phyloP scores from a whole-genome alignment of 1,140 invertebrate genomes.

The Tachypleus tridentatus region DNA sequence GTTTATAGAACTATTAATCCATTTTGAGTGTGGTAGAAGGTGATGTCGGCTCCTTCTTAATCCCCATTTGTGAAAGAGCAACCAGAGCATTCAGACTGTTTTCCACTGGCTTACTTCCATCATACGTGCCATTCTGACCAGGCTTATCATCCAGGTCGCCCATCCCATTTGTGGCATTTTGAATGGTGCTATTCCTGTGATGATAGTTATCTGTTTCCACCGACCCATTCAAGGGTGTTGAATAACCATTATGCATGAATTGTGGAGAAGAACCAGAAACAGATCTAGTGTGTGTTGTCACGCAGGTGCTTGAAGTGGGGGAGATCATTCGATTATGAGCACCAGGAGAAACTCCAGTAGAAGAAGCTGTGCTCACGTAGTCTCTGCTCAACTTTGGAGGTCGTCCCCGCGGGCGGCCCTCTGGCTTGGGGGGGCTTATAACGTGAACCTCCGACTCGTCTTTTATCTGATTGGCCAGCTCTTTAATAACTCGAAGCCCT shows the following conservation, averaged over 20 bases:
- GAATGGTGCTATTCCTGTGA: too few relatives aligned
- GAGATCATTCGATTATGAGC: slow-evolving; percentile 14
- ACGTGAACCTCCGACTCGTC: slow-evolving; percentile 10
- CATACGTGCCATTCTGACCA: too few relatives aligned
- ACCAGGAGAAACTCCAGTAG: slow-evolving; percentile 14
- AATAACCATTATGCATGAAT: too few relatives aligned
- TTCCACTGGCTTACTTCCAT: neutral
- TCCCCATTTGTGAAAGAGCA: slow-evolving; percentile 21
- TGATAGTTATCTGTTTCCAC: too few relatives aligned
- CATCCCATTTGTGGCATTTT: too few relatives aligned
- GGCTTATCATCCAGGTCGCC: too few relatives aligned
- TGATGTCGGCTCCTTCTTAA: slow-evolving; percentile 22
- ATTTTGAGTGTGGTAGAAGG: slow-evolving; percentile 19
- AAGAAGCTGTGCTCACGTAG: slow-evolving; percentile 12
- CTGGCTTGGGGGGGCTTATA: slow-evolving; percentile 5
- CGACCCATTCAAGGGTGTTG: too few relatives aligned
- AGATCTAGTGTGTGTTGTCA: too few relatives aligned
- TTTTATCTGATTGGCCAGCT: slow-evolving; percentile 24
- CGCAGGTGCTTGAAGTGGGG: too few relatives aligned
- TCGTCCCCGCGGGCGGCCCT: slow-evolving; percentile 17
- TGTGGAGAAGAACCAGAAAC: too few relatives aligned
- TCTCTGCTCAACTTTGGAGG: slow-evolving; percentile 19
- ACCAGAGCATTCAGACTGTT: slow-evolving; percentile 22
- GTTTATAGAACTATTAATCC: slow-evolving; percentile 5
- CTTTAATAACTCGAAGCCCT: slow-evolving; percentile 33